Evolutionary conservation across 2,113 vertebrate species (phyloP).

Genomic region (Puffinus mauretanicus): DNA sequence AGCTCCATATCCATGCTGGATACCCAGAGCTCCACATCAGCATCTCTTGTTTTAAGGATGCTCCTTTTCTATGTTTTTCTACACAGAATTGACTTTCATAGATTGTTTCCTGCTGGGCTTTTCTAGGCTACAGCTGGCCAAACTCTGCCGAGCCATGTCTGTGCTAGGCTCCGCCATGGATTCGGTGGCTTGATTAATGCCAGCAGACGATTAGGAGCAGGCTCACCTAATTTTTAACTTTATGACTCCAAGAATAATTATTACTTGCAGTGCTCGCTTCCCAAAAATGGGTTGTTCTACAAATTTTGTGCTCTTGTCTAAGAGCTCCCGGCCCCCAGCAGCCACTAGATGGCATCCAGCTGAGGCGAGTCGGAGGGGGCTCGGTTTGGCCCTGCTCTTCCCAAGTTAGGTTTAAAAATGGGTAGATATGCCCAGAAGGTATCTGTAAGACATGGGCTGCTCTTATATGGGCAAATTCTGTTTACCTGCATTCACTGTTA

Average conservation of each 20-base stretch:
- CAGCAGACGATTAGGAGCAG: not conserved
- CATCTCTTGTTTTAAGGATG: not conserved
- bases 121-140: not conserved
- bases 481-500: not conserved
- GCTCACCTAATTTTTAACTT: not conserved
- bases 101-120: not conserved
- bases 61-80: not conserved
- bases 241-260: not conserved
- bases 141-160: not conserved
- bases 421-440: not conserved
- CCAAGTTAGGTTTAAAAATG: not conserved
- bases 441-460: not conserved
- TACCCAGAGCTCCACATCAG: not conserved
- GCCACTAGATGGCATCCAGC: not conserved
- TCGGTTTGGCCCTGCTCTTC: not conserved
- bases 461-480: not conserved
- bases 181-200: not conserved
- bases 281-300: not conserved
- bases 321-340: not conserved
- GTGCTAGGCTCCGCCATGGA: not conserved
- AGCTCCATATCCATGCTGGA: not conserved
- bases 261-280: not conserved
- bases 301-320: not conserved
- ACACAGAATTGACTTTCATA: not conserved
- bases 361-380: fast-evolving